Evolutionary conservation across 64 coral and sea anemone species (phyloP), one percentile per base, ranked within the genome.

Genomic region (Pocillopora verrucosa): DNA sequence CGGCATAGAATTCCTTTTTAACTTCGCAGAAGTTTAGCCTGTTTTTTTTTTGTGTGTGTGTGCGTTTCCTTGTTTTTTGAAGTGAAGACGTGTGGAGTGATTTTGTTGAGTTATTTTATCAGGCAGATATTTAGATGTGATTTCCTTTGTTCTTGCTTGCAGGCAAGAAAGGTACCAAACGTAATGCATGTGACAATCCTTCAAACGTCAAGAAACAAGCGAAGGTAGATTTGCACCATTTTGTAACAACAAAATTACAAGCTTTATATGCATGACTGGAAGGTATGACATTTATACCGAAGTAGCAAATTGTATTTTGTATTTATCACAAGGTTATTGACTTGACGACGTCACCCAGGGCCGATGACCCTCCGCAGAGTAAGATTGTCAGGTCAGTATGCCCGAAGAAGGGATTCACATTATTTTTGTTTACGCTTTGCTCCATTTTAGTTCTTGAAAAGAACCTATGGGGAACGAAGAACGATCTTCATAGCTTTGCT

Each of bases 311-410:
- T 70, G 36, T 20, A 34, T 64, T 86, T 86, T 86, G 34, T 86
- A 86, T 70, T 64, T 86, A n/a, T 86, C 56, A 20, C 83, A 75
- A 75, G 56, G 72, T 88, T 57, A 60, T 88, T 60, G 72, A 88
- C 69, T 88, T 88, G 86, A 88, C 72, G 72, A 88, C 36, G 57
- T 76, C 86, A 88, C 86, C 86, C 56, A 88, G 75, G 72, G 86
- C 70, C 69, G 86, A 76, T 76, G 86, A 75, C 56, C 86, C 86
- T 88, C 73, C 20, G 72, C 86, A 76, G 72, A 61, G 86, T 76
- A 73, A 74, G 56, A 75, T 88, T 88, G 17, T 69, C 69, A 88
- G 72, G 86, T 88, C 61, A 88, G 86, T 88, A 59, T 76, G 58
- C 69, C 85, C 35, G 75, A 88, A 56, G 36, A 75, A 75, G 30